Base-by-base conservation (phyloP, 2,797 vertebrate species). In the Onychomys leucogaster region DNA sequence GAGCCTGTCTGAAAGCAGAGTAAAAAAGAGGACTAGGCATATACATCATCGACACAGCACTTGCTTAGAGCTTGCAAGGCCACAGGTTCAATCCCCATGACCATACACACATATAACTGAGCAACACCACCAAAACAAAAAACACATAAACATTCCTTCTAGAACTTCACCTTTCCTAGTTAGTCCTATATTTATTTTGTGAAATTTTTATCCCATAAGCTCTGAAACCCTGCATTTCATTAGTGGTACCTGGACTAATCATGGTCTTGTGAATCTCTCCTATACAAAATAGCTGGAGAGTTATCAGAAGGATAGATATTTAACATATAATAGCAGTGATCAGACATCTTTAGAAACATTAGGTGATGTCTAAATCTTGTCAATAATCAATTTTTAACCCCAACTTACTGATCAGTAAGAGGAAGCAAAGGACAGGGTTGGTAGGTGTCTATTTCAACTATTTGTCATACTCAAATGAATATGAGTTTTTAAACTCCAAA, bases 391-490 rank as follows among this genome's bases (percentile, higher is more conserved):
- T 25, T 88, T 90, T 41, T 67, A 78, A 61, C 17, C 21, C n/a
- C 91, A 93, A 94, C 75, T 93, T 90, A 86, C 29, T 89, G 61
- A 71, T 76, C 52, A 94, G 37, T 61, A 76, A 57, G 27, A 69
- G 29, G n/a, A 23, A 92, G 12, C 7, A 27, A 29, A 95, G 32
- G 27, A 82, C 41, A 90, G 49, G 78, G 77, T 23, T 37, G 16
- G 63, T 32, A 52, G 65, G n/a, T 19, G 86, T 43, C 55, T 86
- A 93, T 91, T 89, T 94, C 63, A 89, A 94, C 46, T 23, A 94
- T 63, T 14, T 92, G 13, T 25, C 27, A 14, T 55, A 37, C 71
- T 46, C 10, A 89, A 94, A 94, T 63, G 61, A 94, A 59, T 41
- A 93, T 9, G 13, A 85, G 81, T 69, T 77, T 65, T 77, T 63